A percentile compares a stretch with the other conserved stretches of the same genome.
Conservation (phyloP, 2,797 vertebrate genomes). For the Bucorvus abyssinicus region DNA sequence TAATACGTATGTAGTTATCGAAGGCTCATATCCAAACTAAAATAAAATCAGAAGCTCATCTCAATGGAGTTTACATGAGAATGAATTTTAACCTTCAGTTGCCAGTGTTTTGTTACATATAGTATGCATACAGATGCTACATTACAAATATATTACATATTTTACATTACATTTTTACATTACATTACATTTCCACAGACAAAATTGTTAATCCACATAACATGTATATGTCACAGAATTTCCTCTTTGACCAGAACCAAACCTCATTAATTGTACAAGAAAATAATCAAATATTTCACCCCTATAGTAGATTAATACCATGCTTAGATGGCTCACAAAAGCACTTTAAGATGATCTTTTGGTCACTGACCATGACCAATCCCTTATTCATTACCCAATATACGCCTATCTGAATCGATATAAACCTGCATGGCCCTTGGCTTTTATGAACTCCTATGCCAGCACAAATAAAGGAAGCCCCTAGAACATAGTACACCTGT, state of each 20-base stretch:
- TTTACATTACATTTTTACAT: not conserved
- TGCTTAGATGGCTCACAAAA: accelerated
- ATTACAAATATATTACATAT: not conserved
- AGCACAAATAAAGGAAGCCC: not conserved
- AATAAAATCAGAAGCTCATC: not conserved
- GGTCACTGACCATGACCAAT: not conserved
- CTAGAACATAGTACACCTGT: not conserved
- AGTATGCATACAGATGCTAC: not conserved
- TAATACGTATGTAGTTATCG: not conserved
- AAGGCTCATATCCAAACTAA: not conserved
- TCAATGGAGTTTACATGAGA: not conserved
- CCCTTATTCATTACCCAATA: not conserved
- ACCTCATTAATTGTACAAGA: not conserved
- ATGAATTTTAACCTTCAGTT: not conserved
- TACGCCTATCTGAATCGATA: not conserved
- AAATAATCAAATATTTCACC: not conserved
- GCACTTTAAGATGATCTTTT: not conserved
- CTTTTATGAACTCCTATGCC: not conserved
- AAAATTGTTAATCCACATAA: not conserved
- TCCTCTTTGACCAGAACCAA: not conserved
- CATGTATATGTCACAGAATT: not conserved
- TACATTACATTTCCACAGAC: not conserved
- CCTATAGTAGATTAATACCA: not conserved
- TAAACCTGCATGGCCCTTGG: not conserved
- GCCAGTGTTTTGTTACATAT: not conserved